Base-by-base conservation (phyloP, 2,888 invertebrate species). In the Myopa tessellatipennis region DNA sequence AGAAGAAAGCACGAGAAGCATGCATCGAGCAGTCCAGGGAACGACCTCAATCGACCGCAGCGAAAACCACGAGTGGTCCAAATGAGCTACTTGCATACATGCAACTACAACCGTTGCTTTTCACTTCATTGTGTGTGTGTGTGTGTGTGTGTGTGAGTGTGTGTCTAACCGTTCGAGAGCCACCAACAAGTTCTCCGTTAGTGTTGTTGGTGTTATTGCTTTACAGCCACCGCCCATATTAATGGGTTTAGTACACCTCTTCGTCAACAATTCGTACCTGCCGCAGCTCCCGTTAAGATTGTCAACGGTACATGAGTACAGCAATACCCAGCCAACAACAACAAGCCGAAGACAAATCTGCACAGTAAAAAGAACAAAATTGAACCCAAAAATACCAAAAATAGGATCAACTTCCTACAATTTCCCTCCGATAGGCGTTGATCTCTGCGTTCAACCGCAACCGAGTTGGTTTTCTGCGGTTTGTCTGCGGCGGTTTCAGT, bases 351-450 rank as follows among this genome's bases (percentile, higher is more conserved):
- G 26, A 63, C 26, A 63, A 63, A n/a, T 2, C 61, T n/a, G 26
- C 12, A 26, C 26, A 26, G 2, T 26, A 45, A 45, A 45, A 45
- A 10, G 45, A 10, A 45, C 7, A n/a, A 58, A 14, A 4, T 12
- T 8, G 38, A 58, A 60, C 34, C 6, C 16, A 16, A 63, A 63
- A 73, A 26, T 45, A 61, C 45, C 50, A 63, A 60, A 38, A n/a
- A 36, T 34, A 16, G 45, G 26, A 50, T 26, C 40, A 16, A 14
- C 34, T 69, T 50, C 40, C 10, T 70, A 34, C 55, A 10, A 10
- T 70, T 26, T 50, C 36, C 52, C 3, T 70, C 6, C 52, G 55
- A 70, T 18, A 52, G 70, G 70, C 70, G 70, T 70, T 70, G 70
- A 52, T 55, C 5, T 69, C 4, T 55, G 40, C 26, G 69, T 50